Evolutionary conservation across 2,888 invertebrate species (phyloP).

Genomic region (Thyatira batis): DNA sequence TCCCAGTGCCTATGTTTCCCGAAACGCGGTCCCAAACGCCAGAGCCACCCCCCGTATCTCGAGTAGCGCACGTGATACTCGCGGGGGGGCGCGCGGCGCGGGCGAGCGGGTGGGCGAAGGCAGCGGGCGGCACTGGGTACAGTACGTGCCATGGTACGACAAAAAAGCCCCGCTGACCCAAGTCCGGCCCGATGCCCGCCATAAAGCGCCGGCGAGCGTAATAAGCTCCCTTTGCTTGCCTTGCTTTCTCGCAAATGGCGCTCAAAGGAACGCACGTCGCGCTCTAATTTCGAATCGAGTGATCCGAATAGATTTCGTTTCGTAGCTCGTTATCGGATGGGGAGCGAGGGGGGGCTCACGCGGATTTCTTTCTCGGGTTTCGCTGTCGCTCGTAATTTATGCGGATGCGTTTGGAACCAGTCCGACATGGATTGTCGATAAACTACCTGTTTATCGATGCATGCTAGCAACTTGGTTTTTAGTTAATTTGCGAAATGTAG

Average conservation of each 20-base stretch:
- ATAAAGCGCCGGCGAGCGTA: slow-evolving; percentile 69
- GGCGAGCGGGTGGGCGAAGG: slow-evolving; percentile 23
- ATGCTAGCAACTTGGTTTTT: too few species aligned
- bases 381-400: neutral
- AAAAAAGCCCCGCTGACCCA: slow-evolving; percentile 72
- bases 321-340: neutral
- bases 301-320: slow-evolving; percentile 3
- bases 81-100: slow-evolving; percentile 44
- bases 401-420: neutral
- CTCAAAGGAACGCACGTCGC: slow-evolving; percentile 72
- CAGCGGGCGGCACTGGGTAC: slow-evolving; percentile 24
- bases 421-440: too few species aligned
- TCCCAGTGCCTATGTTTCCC: too few species aligned
- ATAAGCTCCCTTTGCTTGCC: slow-evolving; percentile 64
- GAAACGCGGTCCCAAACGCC: slow-evolving; percentile 6
- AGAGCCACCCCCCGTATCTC: slow-evolving; percentile 4
- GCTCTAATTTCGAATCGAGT: slow-evolving; percentile 67
- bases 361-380: neutral
- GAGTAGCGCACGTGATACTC: slow-evolving; percentile 20
- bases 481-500: too few species aligned
- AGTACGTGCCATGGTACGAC: slow-evolving; percentile 64
- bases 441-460: too few species aligned
- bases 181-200: slow-evolving; percentile 51
- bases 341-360: neutral
- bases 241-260: slow-evolving; percentile 62